Evolutionary conservation across 2,797 vertebrate species (phyloP).

Genomic region (Micrastur ruficollis): DNA sequence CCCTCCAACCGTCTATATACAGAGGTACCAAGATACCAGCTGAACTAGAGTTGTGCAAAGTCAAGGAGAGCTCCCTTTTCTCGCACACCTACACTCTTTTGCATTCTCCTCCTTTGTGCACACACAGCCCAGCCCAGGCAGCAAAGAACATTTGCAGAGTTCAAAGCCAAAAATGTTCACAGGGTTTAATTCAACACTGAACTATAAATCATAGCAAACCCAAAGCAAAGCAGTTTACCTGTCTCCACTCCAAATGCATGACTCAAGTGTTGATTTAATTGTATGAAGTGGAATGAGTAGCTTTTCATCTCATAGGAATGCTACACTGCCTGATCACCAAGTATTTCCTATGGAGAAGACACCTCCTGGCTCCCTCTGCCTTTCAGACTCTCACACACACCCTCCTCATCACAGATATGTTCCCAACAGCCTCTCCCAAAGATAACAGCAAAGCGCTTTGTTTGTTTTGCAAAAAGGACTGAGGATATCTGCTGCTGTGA

Average conservation of each 20-base stretch:
- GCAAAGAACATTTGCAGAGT: background rate
- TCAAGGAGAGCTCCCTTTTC: background rate
- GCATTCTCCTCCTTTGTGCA: background rate
- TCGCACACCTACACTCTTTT: background rate
- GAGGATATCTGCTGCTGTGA: background rate
- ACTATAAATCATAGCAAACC: background rate
- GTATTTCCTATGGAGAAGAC: constrained; percentile 13
- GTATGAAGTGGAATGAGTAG: background rate
- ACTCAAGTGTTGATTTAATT: constrained; percentile 22
- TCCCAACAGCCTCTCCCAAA: background rate
- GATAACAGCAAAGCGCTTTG: background rate
- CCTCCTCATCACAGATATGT: background rate
- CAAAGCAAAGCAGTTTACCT: background rate
- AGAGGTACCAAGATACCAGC: background rate
- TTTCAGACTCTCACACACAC: constrained; percentile 20
- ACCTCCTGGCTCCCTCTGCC: constrained; percentile 27
- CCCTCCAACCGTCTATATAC: background rate
- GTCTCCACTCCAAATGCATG: background rate
- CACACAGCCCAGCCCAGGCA: background rate
- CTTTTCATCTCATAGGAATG: constrained; percentile 53
- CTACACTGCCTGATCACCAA: background rate
- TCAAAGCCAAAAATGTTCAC: background rate
- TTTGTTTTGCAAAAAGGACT: background rate
- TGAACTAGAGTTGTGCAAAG: background rate
- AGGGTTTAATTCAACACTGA: background rate